Evolutionary conservation across 2,113 vertebrate genomes (phyloP).

Genomic region (Alosa alosa): DNA sequence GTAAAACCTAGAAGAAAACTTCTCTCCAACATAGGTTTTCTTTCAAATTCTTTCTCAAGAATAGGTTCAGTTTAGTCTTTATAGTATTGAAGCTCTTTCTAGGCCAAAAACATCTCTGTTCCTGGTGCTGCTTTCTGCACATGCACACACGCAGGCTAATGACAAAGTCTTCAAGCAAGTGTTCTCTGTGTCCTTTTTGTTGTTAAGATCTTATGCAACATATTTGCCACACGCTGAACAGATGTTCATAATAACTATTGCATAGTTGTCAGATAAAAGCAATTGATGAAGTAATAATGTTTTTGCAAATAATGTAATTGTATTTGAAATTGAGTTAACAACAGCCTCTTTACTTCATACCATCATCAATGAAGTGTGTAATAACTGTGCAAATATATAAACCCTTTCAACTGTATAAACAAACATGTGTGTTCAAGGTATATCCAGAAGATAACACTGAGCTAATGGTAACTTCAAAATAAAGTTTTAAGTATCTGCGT

Average conservation of each 20-base stretch:
- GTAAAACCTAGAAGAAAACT: not conserved
- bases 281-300: not conserved
- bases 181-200: not conserved
- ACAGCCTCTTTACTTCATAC: not conserved
- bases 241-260: not conserved
- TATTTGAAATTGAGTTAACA: not conserved
- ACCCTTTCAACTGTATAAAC: no score
- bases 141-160: not conserved
- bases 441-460: no score
- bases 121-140: not conserved
- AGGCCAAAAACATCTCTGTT: not conserved
- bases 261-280: not conserved
- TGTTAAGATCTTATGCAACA: not conserved
- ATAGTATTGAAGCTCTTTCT: not conserved
- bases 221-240: not conserved
- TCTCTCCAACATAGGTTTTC: not conserved
- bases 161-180: not conserved
- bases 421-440: no score
- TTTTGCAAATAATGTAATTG: not conserved
- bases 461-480: no score
- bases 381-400: not conserved
- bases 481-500: no score
- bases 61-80: not conserved
- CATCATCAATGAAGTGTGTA: not conserved
- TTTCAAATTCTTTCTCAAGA: not conserved